These are phyloP conservation scores for Neocloeon triangulifer DNA, from an alignment of 1,140 invertebrate genomes.

Conservation along the genomic window DNA sequence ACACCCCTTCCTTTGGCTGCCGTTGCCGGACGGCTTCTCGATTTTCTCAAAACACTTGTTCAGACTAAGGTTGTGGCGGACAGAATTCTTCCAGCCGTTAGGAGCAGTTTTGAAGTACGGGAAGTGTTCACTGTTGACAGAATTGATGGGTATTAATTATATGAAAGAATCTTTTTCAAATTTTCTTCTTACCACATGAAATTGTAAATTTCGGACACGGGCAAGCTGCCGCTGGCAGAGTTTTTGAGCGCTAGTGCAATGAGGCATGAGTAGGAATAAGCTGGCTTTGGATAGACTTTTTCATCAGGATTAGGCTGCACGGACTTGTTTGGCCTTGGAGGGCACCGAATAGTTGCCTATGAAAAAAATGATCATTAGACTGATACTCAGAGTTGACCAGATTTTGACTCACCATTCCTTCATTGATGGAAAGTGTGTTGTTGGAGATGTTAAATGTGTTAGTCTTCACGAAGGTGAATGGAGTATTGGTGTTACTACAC, in stretches of 20 bases:
- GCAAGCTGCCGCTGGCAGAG: conserved; percentile 75
- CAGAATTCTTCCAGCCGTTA: conserved; percentile 95
- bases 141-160: conserved; percentile 10
- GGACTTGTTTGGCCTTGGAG: conserved; percentile 5
- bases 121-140: conserved; percentile 70
- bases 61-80: conserved; percentile 82
- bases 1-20: conserved; percentile 66
- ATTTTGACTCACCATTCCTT: too few species aligned
- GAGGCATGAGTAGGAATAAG: conserved; percentile 92
- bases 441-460: too few species aligned
- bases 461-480: too few species aligned
- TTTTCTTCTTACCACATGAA: conserved; percentile 72
- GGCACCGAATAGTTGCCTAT: too few species aligned
- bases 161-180: not conserved
- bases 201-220: conserved; percentile 95
- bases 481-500: too few species aligned
- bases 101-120: conserved; percentile 94
- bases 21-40: conserved; percentile 54
- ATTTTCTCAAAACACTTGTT: conserved; percentile 98
- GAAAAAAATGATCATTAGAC: too few species aligned
- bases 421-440: too few species aligned
- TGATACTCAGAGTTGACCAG: too few species aligned
- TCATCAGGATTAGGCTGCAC: conserved; percentile 24
- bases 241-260: conserved; percentile 96
- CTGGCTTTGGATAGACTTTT: conserved; percentile 78